Evolutionary conservation across 1,140 invertebrate species (phyloP).

Genomic region (Aphaenogaster rudis): DNA sequence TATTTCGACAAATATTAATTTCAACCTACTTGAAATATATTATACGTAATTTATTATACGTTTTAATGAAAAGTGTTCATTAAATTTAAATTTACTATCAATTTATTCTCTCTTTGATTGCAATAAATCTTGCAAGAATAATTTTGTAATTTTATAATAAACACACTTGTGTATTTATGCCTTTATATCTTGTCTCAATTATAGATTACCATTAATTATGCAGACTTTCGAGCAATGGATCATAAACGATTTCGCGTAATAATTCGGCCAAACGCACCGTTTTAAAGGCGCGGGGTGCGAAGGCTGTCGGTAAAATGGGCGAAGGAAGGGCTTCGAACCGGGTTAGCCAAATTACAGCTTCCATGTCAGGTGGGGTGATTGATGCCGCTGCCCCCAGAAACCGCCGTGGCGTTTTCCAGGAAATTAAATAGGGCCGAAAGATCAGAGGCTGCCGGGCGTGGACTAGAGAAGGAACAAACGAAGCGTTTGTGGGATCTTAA

Average conservation of each 20-base stretch:
- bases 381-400: constrained; percentile 79
- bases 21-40: background rate
- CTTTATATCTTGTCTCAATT: background rate
- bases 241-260: constrained; percentile 78
- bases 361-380: constrained; percentile 85
- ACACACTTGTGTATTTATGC: background rate
- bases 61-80: background rate
- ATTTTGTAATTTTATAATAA: background rate
- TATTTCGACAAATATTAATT: constrained; percentile 12
- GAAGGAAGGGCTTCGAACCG: constrained; percentile 71
- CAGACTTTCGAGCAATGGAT: constrained; percentile 69
- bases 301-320: constrained; percentile 74
- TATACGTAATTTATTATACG: background rate
- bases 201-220: constrained; percentile 72
- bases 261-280: constrained; percentile 75
- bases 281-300: constrained; percentile 67
- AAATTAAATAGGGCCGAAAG: constrained; percentile 84
- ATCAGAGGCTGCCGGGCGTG: constrained; percentile 59
- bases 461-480: constrained; percentile 49
- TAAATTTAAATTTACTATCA: background rate
- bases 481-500: constrained; percentile 39
- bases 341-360: constrained; percentile 87
- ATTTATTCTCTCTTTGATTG: background rate
- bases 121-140: background rate
- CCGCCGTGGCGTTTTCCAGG: constrained; percentile 82